phyloP scores from a whole-genome alignment of 2,888 invertebrate species.

The Drosophila paramelanica region DNA sequence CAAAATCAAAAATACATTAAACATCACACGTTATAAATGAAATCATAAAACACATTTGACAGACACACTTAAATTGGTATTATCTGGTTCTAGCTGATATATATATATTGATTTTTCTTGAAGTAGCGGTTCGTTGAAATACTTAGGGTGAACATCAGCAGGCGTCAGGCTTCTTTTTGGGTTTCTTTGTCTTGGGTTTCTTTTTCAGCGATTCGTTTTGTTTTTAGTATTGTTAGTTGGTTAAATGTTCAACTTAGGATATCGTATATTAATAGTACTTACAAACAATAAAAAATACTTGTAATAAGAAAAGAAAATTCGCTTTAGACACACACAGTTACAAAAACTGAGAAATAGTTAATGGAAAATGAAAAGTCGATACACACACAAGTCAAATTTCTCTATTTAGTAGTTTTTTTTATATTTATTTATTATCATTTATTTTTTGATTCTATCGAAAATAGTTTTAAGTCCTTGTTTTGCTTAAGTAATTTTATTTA shows the following conservation, averaged over 20 bases:
- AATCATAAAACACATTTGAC: constrained; percentile 79
- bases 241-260: constrained; percentile 57
- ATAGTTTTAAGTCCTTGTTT: constrained; percentile 63
- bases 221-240: constrained; percentile 76
- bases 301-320: constrained; percentile 46
- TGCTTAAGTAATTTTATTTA: constrained; percentile 29
- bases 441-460: constrained; percentile 29
- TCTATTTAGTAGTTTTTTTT: constrained; percentile 9
- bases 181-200: constrained; percentile 14
- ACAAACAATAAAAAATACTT: constrained; percentile 50
- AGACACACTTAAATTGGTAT: constrained; percentile 72
- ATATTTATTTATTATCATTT: constrained; percentile 4
- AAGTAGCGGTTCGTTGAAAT: constrained; percentile 15
- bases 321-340: constrained; percentile 67
- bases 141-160: constrained; percentile 41
- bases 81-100: constrained; percentile 9
- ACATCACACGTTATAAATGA: constrained; percentile 49
- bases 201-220: constrained; percentile 31
- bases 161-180: constrained; percentile 42
- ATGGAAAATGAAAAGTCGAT: constrained; percentile 35
- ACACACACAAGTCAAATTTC: constrained; percentile 44
- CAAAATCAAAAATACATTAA: constrained; percentile 48
- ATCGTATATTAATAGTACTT: constrained; percentile 43
- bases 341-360: constrained; percentile 44
- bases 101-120: constrained; percentile 2